A percentile compares a stretch with the other conserved stretches of the same genome.
Conservation (phyloP, 2,113 vertebrate genomes). For the Solenodon paradoxus region DNA sequence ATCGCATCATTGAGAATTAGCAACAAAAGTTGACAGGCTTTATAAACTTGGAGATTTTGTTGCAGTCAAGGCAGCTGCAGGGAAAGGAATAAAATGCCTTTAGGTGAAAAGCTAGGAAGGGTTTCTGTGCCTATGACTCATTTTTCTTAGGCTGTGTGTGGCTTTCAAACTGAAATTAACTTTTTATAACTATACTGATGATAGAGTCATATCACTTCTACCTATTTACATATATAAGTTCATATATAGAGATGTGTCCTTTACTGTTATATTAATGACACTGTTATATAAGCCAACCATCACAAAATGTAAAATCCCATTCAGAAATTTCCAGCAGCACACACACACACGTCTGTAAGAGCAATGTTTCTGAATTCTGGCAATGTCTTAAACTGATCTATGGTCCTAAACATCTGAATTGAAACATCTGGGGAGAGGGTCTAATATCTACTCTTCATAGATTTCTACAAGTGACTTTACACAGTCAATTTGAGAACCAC, state of each 20-base stretch:
- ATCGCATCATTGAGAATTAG: constrained; percentile 54
- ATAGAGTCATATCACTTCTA: background rate
- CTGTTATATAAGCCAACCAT: background rate
- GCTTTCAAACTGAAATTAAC: constrained; percentile 68
- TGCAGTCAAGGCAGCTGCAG: constrained; percentile 22
- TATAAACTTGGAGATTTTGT: constrained; percentile 54
- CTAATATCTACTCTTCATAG: background rate
- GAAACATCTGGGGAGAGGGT: background rate
- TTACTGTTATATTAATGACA: background rate
- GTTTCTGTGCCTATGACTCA: constrained; percentile 25
- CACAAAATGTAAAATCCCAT: background rate
- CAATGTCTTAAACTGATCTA: background rate
- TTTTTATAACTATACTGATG: background rate
- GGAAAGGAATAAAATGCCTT: constrained; percentile 43
- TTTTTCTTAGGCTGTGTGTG: constrained; percentile 62
- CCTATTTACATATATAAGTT: background rate
- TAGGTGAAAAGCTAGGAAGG: constrained; percentile 21
- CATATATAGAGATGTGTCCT: background rate
- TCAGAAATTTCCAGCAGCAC: background rate
- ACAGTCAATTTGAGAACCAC: background rate
- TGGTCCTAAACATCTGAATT: background rate
- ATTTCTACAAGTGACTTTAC: background rate
- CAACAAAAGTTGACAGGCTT: constrained; percentile 56
- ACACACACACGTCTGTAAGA: background rate
- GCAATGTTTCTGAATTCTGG: background rate